Evolutionary conservation across 2,113 vertebrate species (phyloP).

Genomic region (Pundamilia nyererei): DNA sequence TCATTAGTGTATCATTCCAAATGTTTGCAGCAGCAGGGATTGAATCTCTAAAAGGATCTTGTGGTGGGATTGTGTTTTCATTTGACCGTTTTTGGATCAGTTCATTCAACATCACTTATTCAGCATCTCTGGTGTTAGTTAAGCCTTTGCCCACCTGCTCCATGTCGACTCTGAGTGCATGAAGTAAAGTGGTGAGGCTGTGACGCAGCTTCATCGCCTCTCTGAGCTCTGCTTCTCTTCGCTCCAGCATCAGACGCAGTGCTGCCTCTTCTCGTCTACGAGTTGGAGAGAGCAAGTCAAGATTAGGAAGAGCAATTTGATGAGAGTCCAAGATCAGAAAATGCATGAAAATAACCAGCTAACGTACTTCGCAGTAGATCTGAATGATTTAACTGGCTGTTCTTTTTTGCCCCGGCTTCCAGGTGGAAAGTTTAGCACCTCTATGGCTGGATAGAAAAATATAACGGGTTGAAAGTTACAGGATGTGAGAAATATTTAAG

Average conservation of each 20-base stretch:
- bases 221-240: conserved; percentile 70
- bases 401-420: conserved; percentile 25
- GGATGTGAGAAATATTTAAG: not conserved
- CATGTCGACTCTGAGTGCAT: conserved; percentile 63
- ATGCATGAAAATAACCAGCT: too few relatives aligned
- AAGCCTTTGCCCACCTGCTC: conserved; percentile 26
- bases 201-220: conserved; percentile 66
- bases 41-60: not conserved
- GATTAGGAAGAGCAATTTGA: not conserved
- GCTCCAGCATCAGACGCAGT: conserved; percentile 60
- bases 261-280: conserved; percentile 59
- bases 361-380: conserved; percentile 34
- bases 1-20: not conserved
- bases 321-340: not conserved
- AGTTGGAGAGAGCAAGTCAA: not conserved
- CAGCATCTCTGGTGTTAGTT: not conserved
- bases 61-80: not conserved
- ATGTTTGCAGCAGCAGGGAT: not conserved
- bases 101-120: not conserved
- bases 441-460: conserved; percentile 48
- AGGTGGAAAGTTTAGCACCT: conserved; percentile 58
- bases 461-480: not conserved
- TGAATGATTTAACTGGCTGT: not conserved
- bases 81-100: not conserved
- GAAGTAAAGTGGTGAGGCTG: conserved; percentile 61